phyloP scores from a whole-genome alignment of 2,888 invertebrate species.

The Thyatira batis region DNA sequence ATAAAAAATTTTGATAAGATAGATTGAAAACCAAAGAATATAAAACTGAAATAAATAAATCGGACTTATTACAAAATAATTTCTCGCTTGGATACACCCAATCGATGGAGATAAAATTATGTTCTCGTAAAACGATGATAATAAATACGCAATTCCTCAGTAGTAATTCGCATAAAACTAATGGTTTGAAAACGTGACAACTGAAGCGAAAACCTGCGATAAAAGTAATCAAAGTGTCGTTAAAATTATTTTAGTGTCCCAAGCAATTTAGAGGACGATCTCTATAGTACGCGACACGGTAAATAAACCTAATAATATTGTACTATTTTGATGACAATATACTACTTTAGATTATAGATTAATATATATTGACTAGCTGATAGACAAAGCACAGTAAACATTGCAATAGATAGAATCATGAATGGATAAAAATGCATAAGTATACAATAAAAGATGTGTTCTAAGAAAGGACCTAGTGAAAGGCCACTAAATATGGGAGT shows the following conservation, averaged over 20 bases:
- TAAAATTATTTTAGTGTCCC: constrained; percentile 74
- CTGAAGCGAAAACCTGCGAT: constrained; percentile 78
- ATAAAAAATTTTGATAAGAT: neutral
- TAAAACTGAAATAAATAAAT: neutral
- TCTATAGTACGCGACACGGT: constrained; percentile 29
- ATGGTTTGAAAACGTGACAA: constrained; percentile 77
- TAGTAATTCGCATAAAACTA: constrained; percentile 79
- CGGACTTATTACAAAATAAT: constrained; percentile 31
- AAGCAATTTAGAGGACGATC: constrained; percentile 53
- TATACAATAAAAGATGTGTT: too few relatives aligned
- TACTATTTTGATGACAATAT: neutral
- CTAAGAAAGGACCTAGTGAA: too few relatives aligned
- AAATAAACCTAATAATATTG: constrained; percentile 23
- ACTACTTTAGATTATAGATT: too few relatives aligned
- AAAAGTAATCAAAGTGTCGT: constrained; percentile 81
- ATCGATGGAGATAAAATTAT: constrained; percentile 42
- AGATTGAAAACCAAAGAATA: neutral
- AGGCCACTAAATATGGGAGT: too few relatives aligned
- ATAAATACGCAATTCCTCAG: constrained; percentile 75
- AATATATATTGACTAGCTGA: too few relatives aligned
- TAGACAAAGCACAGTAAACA: too few relatives aligned
- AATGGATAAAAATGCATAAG: neutral
- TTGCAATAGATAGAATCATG: neutral
- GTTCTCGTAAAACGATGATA: constrained; percentile 46
- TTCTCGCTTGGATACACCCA: constrained; percentile 34